Evolutionary conservation across 2,113 vertebrate genomes (phyloP).

Genomic region (Xiphophorus maculatus): DNA sequence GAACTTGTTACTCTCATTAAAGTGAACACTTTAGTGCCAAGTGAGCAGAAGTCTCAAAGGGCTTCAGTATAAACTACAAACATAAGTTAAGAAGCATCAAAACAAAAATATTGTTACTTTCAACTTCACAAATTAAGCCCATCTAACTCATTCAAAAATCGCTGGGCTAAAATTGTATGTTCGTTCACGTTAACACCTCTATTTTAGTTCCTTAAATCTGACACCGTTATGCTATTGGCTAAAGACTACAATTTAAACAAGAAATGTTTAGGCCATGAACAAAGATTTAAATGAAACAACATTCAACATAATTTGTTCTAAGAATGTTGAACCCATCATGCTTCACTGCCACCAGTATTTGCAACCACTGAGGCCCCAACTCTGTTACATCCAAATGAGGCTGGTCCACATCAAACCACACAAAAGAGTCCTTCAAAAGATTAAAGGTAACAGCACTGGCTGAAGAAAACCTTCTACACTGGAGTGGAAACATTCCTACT

Average conservation of each 20-base stretch:
- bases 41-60: background rate
- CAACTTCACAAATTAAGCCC: background rate
- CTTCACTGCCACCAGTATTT: conserved; percentile 17
- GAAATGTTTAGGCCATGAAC: background rate
- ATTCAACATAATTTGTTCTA: background rate
- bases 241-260: background rate
- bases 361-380: conserved; percentile 28
- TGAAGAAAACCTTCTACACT: conserved; percentile 39
- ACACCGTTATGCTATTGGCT: background rate
- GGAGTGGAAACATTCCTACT: conserved; percentile 26
- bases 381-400: conserved; percentile 26
- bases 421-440: conserved; percentile 25
- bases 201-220: background rate
- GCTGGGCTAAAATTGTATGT: background rate
- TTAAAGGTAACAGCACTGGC: conserved; percentile 24
- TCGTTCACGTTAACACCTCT: background rate
- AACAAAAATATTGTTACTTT: background rate
- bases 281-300: conserved; percentile 1
- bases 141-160: background rate
- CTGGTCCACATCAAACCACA: background rate
- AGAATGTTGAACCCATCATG: background rate
- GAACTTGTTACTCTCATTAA: background rate
- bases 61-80: conserved; percentile 1
- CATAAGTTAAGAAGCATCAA: background rate
- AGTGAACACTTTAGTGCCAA: background rate